A percentile compares a stretch with the other conserved stretches of the same genome.
Evolutionary conservation across 2,888 invertebrate genomes (phyloP).

Genomic region (Disparrhopalites patrizii): DNA sequence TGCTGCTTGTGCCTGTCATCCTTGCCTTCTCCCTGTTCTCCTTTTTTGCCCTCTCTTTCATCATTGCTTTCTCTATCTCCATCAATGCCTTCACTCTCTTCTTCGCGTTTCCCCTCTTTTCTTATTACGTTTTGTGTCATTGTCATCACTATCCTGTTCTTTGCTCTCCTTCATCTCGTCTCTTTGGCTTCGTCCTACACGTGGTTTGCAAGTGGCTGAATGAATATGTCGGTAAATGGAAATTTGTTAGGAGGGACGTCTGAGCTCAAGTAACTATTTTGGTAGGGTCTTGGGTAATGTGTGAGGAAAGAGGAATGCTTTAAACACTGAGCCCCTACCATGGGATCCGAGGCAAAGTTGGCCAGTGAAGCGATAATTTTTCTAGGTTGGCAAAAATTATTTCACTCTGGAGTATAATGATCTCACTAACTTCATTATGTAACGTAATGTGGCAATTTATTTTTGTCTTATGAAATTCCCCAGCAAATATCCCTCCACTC

Average conservation of each 20-base stretch:
- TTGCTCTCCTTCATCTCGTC: no score
- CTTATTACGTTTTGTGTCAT: no score
- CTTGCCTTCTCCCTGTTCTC: no score
- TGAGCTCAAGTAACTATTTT: no score
- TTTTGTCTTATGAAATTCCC: constrained; percentile 18
- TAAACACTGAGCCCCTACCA: background rate
- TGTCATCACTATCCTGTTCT: no score
- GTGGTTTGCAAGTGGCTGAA: no score
- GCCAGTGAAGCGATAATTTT: constrained; percentile 17
- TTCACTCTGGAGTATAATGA: constrained; percentile 24
- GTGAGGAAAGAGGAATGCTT: constrained; percentile 5
- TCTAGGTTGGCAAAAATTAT: constrained; percentile 21
- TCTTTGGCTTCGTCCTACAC: no score
- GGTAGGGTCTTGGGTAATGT: no score
- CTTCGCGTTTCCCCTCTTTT: no score
- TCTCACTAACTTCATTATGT: constrained; percentile 21
- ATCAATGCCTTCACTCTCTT: background rate
- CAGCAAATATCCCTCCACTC: background rate
- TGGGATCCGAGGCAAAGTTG: constrained; percentile 2
- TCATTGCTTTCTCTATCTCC: background rate
- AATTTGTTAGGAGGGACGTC: no score
- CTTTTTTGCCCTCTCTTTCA: background rate
- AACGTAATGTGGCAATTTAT: constrained; percentile 23
- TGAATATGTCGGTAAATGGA: no score
- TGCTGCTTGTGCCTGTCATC: no score